Conservation (phyloP, 1,140 invertebrate genomes). For the Cyrtorhinus lividipennis region DNA sequence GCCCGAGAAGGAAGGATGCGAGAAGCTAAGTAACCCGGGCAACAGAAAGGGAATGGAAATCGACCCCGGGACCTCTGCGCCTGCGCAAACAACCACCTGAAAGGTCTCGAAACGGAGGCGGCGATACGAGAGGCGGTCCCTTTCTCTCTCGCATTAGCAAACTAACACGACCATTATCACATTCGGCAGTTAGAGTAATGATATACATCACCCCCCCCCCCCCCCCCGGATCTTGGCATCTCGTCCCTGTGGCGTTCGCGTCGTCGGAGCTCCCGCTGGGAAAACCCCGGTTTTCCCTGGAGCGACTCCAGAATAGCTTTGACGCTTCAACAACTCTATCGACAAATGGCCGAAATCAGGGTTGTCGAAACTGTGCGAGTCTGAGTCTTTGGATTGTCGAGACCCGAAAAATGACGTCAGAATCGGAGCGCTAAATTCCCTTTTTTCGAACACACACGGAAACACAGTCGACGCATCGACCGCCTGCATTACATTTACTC, state of each 20-base stretch:
- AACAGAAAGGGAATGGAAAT: conserved; percentile 1
- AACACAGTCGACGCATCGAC: too few relatives aligned
- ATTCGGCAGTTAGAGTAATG: conserved; percentile 14
- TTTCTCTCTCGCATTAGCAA: conserved; percentile 10
- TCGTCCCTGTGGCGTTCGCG: background rate
- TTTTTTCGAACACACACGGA: too few relatives aligned
- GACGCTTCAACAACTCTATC: background rate
- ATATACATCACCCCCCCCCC: conserved; percentile 6
- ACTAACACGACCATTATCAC: conserved; percentile 16
- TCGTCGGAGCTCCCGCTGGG: background rate
- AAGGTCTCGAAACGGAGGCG: background rate
- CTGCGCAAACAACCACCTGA: background rate
- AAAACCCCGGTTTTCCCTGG: background rate
- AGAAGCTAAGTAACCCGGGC: background rate
- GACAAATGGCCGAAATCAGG: too few relatives aligned
- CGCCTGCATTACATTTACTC: too few relatives aligned
- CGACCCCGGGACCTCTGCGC: background rate
- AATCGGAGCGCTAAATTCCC: too few relatives aligned
- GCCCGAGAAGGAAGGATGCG: too few relatives aligned
- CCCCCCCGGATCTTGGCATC: background rate
- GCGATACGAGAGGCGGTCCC: background rate
- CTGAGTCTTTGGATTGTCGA: too few relatives aligned
- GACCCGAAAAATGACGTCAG: too few relatives aligned
- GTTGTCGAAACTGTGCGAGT: too few relatives aligned
- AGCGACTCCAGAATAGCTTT: background rate